Base-by-base conservation (phyloP, 1,140 invertebrate genomes). In the Asobara japonica region DNA sequence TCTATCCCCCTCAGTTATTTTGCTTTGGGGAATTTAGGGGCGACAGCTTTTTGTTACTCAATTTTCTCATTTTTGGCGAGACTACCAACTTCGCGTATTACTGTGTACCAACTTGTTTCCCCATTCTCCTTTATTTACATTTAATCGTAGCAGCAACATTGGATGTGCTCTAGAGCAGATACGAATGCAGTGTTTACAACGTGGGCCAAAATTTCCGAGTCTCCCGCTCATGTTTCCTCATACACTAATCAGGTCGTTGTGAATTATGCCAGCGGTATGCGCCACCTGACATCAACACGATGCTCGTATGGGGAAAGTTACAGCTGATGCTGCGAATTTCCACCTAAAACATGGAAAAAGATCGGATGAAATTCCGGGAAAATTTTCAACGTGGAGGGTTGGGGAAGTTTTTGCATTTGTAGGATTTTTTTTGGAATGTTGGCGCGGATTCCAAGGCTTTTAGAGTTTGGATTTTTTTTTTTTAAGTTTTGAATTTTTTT, bases 231-330 rank as follows among this genome's bases (percentile, higher is more conserved):
- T 45, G 41, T 45, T 45, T 45, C 41, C 41, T 45, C 41, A 45
- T 16, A 45, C n/a, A 45, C 41, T 45, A 45, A 45, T 45, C 41
- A 45, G 41, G 41, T 45, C 41, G 41, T 45, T 45, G 41, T 45
- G n/a, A 45, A 45, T 45, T 45, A 45, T 45, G 36, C 36, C 36
- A 38, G 36, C n/a, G 36, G 36, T 38, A 38, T 38, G 41, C 41
- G 5, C 13, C 41, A 13, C 41, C 41, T 45, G 41, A 45, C 41
- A 45, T 45, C 41, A 45, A 16, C 41, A 16, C 5, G n/a, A 38
- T n/a, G 41, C 41, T 45, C 41, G 41, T 16, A 13, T 16, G n/a
- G 13, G 5, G 2, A 45, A 45, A 45, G 11, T 45, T 16, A 16
- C 2, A 13, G 41, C 41, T 45, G 41, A 45, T 45, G n/a, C 7